Percentiles rank a stretch among this genome's conserved stretches.
phyloP scores from a whole-genome alignment of 2,797 vertebrate genomes.

The Galago senegalensis region DNA sequence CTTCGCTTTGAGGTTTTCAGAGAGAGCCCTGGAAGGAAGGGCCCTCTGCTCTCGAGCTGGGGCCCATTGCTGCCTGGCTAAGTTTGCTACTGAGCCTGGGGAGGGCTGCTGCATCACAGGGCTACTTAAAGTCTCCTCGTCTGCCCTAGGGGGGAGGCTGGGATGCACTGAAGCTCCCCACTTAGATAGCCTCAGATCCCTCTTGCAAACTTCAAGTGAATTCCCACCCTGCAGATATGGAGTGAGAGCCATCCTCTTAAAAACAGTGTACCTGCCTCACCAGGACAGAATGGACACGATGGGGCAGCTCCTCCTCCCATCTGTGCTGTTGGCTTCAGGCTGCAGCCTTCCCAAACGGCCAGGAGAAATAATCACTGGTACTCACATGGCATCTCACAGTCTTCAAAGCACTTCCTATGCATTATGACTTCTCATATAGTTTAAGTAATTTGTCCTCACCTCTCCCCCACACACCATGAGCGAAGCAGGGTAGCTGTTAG shows the following conservation, averaged over 20 bases:
- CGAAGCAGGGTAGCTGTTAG: background rate
- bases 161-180: too few species aligned
- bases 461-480: background rate
- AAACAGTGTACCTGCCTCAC: background rate
- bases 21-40: background rate
- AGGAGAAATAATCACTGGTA: background rate
- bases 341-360: background rate
- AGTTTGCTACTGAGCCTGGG: rapidly evolving
- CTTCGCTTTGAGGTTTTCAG: conserved; percentile 25
- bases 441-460: background rate
- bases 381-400: background rate
- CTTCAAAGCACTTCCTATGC: conserved; percentile 18
- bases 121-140: background rate
- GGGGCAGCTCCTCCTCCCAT: background rate
- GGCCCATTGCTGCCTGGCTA: rapidly evolving
- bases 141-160: background rate
- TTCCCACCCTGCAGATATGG: too few species aligned
- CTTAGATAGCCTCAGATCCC: background rate
- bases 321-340: background rate
- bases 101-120: rapidly evolving
- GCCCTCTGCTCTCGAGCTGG: background rate
- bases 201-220: background rate
- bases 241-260: too few species aligned
- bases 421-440: background rate
- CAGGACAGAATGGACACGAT: background rate